phyloP scores from a whole-genome alignment of 2,113 vertebrate genomes.

The Pelmatolapia mariae region DNA sequence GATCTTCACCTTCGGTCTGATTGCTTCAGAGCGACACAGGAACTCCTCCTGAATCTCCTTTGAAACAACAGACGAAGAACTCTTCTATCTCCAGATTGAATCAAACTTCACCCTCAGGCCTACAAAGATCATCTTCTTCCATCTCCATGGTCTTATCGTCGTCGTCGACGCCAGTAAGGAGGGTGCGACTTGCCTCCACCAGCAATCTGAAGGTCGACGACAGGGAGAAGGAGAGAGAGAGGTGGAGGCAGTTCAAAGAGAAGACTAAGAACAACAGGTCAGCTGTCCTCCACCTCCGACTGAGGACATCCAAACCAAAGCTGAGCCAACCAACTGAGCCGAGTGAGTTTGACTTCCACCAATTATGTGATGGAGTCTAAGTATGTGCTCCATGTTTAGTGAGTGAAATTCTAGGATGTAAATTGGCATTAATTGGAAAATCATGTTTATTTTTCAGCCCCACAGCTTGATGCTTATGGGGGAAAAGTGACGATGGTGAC shows the following conservation, averaged over 20 bases:
- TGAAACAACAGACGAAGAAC: neutral
- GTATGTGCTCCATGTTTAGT: neutral
- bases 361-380: neutral
- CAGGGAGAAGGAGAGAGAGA: neutral
- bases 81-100: neutral
- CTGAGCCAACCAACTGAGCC: constrained; percentile 35
- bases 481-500: neutral
- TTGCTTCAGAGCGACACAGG: neutral
- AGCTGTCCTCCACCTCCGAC: neutral
- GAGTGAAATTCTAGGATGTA: neutral
- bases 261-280: neutral
- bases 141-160: neutral
- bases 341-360: constrained; percentile 38
- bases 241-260: constrained; percentile 16
- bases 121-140: neutral
- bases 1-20: neutral
- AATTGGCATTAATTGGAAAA: neutral
- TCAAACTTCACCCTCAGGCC: neutral
- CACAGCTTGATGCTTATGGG: neutral
- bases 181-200: neutral
- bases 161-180: neutral
- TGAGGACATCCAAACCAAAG: neutral
- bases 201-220: neutral
- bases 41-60: neutral
- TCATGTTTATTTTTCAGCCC: neutral